Base-by-base conservation (phyloP, 1,140 invertebrate genomes). In the Epicauta chinensis region DNA sequence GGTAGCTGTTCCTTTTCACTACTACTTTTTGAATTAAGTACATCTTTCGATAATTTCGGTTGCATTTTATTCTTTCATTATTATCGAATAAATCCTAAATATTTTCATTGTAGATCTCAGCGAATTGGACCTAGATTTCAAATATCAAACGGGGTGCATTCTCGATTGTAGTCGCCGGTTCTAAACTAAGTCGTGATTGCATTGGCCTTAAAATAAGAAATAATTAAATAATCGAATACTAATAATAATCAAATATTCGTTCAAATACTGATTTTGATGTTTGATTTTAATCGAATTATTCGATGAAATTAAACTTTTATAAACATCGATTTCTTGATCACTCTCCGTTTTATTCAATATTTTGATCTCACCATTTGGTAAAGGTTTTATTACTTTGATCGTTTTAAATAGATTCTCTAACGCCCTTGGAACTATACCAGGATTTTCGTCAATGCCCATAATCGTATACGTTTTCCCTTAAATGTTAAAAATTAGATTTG, bases 71-170 rank as follows among this genome's bases (percentile, higher is more conserved):
- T 68, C 43, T 68, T 73, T 30, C 4, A 43, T 59, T 57, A 23
- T 65, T 56, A 41, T 76, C 78, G 4, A 97, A 64, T 6, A 97
- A 70, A 74, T 97, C 94, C 66, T 86, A 92, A 0, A 96, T 82
- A 3, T 81, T 77, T 69, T 97, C 94, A 73, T 97, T 97, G 67
- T 97, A 97, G 30, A 97, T 89, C 71, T 97, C 93, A 1, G 84
- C 84, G 71, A 93, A 96, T 0, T 89, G 91, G 0, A 96, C 80
- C 91, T 91, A 93, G 1, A 92, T 74, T 32, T 72, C 67, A 36
- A 75, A 73, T 16, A 67, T 56, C 7, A 71, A 60, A 50, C 69
- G 53, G 9, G 51, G 29, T 9, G 59, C 49, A 29, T 69, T 42
- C 40, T 59, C 68, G 2, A 68, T 11, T 10, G 55, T 60, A 7